phyloP scores from a whole-genome alignment of 2,113 vertebrate species.

The Nyctibius bracteatus region DNA sequence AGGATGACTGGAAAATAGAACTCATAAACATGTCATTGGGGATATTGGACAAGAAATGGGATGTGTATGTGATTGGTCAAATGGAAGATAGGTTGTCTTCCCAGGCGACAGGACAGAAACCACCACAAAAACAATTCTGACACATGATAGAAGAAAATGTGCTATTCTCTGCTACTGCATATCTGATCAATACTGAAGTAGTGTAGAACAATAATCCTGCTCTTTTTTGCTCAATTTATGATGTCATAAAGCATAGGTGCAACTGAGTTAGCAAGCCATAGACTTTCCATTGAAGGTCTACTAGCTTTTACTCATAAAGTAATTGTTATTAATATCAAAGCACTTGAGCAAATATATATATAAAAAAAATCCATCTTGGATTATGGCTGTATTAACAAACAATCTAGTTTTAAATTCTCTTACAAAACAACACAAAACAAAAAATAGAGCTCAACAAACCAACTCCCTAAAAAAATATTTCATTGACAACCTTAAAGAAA shows the following conservation, averaged over 20 bases:
- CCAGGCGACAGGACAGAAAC: neutral
- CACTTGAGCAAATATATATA: neutral
- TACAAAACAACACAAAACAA: neutral
- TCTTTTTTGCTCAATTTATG: neutral
- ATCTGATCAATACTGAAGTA: neutral
- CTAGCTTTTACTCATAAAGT: neutral
- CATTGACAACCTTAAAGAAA: neutral
- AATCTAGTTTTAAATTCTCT: neutral
- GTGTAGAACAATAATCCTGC: neutral
- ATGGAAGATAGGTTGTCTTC: neutral
- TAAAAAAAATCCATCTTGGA: neutral
- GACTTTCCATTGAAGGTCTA: neutral
- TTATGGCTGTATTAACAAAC: neutral
- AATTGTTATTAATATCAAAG: neutral
- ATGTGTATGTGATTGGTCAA: neutral
- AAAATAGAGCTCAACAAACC: neutral
- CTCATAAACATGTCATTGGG: neutral
- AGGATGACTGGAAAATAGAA: neutral
- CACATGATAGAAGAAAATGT: neutral
- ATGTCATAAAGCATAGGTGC: neutral
- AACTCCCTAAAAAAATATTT: neutral
- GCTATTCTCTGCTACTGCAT: neutral
- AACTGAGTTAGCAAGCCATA: neutral
- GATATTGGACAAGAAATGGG: neutral
- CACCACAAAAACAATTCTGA: neutral